These are phyloP conservation scores for Sweltsa coloradensis DNA, from an alignment of 1,140 invertebrate genomes.

Conservation along the genomic window DNA sequence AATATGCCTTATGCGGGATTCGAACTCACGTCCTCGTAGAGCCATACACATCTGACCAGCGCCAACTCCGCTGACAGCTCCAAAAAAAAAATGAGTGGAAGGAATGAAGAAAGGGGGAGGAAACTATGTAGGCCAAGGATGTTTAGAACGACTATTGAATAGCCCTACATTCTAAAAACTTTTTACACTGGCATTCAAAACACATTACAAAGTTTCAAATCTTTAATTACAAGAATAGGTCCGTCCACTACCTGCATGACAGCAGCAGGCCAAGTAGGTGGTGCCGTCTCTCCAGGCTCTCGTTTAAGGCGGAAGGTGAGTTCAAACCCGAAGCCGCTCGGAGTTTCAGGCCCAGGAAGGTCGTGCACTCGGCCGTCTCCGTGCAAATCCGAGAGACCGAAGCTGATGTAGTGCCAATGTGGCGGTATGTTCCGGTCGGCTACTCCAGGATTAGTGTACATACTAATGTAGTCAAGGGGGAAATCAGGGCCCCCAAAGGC, in stretches of 20 bases:
- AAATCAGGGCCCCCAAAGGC: slow-evolving; percentile 89
- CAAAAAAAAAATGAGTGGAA: too few species aligned
- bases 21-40: too few species aligned
- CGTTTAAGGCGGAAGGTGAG: slow-evolving; percentile 71
- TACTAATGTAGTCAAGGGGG: slow-evolving; percentile 91
- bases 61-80: too few species aligned
- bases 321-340: slow-evolving; percentile 89
- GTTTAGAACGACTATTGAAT: too few species aligned
- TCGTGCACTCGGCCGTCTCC: slow-evolving; percentile 86
- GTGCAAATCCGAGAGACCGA: slow-evolving; percentile 87
- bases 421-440: slow-evolving; percentile 64
- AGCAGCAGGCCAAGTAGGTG: slow-evolving; percentile 88
- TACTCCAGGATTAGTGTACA: slow-evolving; percentile 81
- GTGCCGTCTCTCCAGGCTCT: slow-evolving; percentile 53
- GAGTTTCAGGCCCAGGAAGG: slow-evolving; percentile 40
- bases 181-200: too few species aligned
- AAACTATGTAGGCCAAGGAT: too few species aligned
- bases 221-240: slow-evolving; percentile 63
- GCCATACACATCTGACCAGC: too few species aligned
- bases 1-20: too few species aligned
- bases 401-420: slow-evolving; percentile 95
- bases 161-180: too few species aligned
- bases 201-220: too few species aligned
- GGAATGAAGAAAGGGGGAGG: too few species aligned
- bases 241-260: slow-evolving; percentile 82